Conservation (phyloP, 1,140 invertebrate genomes). For the Grapholita molesta region DNA sequence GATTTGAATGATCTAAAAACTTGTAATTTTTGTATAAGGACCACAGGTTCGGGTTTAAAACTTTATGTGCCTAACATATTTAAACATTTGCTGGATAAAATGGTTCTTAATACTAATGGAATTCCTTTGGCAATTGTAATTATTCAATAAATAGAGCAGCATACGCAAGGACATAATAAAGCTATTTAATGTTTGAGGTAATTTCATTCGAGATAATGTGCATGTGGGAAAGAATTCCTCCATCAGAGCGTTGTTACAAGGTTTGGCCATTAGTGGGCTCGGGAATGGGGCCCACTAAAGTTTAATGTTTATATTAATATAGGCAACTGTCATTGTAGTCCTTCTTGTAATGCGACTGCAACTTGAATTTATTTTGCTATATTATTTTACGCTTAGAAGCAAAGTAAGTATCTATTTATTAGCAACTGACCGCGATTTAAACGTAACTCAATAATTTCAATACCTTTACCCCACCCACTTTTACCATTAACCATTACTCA, state of each 20-base stretch:
- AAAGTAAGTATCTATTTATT: too few relatives aligned
- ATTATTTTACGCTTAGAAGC: too few relatives aligned
- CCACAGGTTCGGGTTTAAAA: too few relatives aligned
- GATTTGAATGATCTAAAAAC: too few relatives aligned
- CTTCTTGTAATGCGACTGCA: not conserved
- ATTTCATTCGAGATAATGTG: slow-evolving; percentile 16
- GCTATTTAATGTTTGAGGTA: slow-evolving; percentile 15
- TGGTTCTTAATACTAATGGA: not conserved
- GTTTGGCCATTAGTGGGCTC: slow-evolving; percentile 64
- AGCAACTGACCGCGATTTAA: too few relatives aligned
- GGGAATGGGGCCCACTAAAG: slow-evolving; percentile 53
- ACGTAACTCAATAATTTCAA: too few relatives aligned
- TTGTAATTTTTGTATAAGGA: too few relatives aligned
- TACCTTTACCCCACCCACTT: too few relatives aligned
- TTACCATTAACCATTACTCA: too few relatives aligned
- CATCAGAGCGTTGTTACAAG: slow-evolving; percentile 54
- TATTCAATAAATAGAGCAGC: slow-evolving; percentile 6
- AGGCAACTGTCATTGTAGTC: slow-evolving; percentile 10
- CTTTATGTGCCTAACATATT: not conserved
- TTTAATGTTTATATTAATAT: slow-evolving; percentile 70
- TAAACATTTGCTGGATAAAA: not conserved
- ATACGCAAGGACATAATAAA: slow-evolving; percentile 22
- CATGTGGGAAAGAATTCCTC: slow-evolving; percentile 43
- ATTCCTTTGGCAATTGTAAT: not conserved
- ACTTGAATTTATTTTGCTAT: not conserved